These are phyloP conservation scores for Plusia festucae DNA, from an alignment of 2,888 invertebrate genomes.

Conservation along the genomic window DNA sequence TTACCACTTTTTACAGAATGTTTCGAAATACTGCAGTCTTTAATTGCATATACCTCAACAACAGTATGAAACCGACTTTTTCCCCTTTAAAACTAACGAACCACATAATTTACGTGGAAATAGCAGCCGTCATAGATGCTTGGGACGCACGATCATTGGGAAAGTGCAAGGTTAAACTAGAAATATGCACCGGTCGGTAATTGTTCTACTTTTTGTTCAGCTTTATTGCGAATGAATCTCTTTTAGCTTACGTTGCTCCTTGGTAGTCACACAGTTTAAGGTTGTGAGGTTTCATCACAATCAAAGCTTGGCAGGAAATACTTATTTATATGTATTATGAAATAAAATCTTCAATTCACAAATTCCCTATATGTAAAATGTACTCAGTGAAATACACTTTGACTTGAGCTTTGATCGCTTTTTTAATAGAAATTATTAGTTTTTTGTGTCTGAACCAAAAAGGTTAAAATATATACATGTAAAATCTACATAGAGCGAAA, in stretches of 20 bases:
- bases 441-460: not conserved
- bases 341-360: no score
- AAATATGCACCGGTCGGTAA: conserved; percentile 17
- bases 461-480: no score
- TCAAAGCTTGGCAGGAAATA: no score
- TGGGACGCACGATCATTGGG: conserved; percentile 49
- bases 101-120: conserved; percentile 46
- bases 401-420: not conserved
- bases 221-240: conserved; percentile 10
- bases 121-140: conserved; percentile 49
- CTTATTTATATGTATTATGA: no score
- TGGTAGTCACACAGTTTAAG: not conserved
- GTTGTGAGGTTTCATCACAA: not conserved
- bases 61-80: conserved; percentile 28
- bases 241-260: conserved; percentile 14
- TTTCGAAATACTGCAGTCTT: not conserved
- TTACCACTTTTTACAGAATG: not conserved
- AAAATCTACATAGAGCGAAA: no score
- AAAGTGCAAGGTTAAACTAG: conserved; percentile 62
- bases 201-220: conserved; percentile 14
- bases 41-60: not conserved
- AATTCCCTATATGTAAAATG: no score
- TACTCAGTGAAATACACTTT: no score
- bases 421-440: not conserved
- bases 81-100: conserved; percentile 35